A percentile compares a stretch with the other conserved stretches of the same genome.
Evolutionary conservation across 2,888 invertebrate species (phyloP).

Genomic region (Podotricha telesiphe): DNA sequence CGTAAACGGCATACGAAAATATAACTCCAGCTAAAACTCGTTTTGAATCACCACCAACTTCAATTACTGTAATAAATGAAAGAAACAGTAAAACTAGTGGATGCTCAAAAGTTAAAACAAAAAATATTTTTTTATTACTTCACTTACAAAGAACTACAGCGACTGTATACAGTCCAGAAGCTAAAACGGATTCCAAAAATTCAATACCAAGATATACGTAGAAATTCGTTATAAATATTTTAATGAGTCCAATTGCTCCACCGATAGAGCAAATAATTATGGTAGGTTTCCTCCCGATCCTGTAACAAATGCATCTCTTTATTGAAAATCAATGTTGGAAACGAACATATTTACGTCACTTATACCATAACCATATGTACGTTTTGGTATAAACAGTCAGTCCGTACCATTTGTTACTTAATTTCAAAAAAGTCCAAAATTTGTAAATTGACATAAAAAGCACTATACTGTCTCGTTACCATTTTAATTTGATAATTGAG

Average conservation of each 20-base stretch:
- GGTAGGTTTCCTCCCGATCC: constrained; percentile 69
- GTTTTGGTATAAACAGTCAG: too few species aligned
- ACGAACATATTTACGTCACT: too few species aligned
- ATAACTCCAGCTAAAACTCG: constrained; percentile 66
- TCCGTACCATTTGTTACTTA: too few species aligned
- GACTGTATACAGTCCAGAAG: constrained; percentile 69
- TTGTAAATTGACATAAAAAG: too few species aligned
- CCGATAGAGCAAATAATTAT: constrained; percentile 64
- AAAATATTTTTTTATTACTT: constrained; percentile 24
- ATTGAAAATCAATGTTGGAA: neutral
- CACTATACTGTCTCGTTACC: neutral
- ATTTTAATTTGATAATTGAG: neutral
- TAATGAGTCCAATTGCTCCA: constrained; percentile 62
- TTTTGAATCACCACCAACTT: constrained; percentile 69
- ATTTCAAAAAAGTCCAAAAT: too few species aligned
- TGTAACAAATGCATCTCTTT: constrained; percentile 47
- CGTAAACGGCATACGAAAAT: constrained; percentile 67
- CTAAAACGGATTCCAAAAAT: constrained; percentile 66
- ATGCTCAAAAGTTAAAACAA: constrained; percentile 42
- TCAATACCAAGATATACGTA: constrained; percentile 62
- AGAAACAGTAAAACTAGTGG: too few species aligned
- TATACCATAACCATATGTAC: too few species aligned
- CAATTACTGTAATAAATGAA: constrained; percentile 67
- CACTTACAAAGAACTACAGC: constrained; percentile 67
- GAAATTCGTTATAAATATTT: constrained; percentile 63